Percentiles rank a stretch among this genome's conserved stretches.
Evolutionary conservation across 2,888 invertebrate genomes (phyloP).

Genomic region (Eustalomyia histrio): DNA sequence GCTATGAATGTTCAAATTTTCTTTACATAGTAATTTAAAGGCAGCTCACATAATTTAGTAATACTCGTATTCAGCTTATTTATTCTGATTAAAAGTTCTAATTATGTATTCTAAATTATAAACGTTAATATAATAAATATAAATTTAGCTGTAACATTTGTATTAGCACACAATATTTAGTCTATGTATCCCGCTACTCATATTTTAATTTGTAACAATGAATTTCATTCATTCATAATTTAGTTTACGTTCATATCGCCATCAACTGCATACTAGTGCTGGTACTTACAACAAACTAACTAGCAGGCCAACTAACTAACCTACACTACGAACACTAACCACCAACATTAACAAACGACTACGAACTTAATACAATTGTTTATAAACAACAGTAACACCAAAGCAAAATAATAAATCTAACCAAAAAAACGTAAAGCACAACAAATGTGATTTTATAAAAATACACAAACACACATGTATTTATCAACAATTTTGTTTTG

Average conservation of each 20-base stretch:
- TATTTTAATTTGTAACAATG: conserved; percentile 34
- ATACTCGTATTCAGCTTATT: no score
- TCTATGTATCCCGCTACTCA: conserved; percentile 11
- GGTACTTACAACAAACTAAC: conserved; percentile 4
- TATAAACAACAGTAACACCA: conserved; percentile 27
- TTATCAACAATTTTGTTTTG: conserved; percentile 67
- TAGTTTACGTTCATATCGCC: conserved; percentile 15
- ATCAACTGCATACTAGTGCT: not conserved
- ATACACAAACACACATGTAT: conserved; percentile 30
- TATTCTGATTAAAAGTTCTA: not conserved
- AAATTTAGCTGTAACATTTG: not conserved
- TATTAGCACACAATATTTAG: not conserved
- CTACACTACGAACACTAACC: not conserved
- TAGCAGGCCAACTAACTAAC: conserved; percentile 6
- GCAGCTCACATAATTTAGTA: no score
- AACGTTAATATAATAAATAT: not conserved
- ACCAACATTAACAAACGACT: conserved; percentile 9
- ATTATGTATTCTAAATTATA: conserved; percentile 19
- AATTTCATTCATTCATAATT: conserved; percentile 57
- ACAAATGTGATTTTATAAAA: not conserved
- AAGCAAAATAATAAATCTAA: conserved; percentile 11
- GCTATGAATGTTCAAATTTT: no score
- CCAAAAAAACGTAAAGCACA: not conserved
- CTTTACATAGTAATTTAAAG: no score
- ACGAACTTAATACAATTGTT: conserved; percentile 22